phyloP scores from a whole-genome alignment of 2,888 invertebrate genomes.

The Erebia aethiops region DNA sequence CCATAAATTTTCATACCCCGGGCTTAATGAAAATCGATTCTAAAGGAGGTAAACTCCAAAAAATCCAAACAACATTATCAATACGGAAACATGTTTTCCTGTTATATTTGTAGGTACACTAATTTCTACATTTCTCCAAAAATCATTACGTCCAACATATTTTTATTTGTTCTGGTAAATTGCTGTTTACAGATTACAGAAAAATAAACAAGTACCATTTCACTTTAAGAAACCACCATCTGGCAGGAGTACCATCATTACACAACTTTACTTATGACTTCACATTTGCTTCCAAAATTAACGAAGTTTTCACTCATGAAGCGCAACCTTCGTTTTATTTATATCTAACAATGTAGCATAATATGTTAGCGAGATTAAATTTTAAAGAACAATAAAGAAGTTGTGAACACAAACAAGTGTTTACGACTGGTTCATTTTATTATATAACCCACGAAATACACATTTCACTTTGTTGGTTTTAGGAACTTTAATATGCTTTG shows the following conservation, averaged over 20 bases:
- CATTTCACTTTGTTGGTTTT: slow-evolving; percentile 2
- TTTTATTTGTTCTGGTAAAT: slow-evolving; percentile 15
- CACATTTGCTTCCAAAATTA: slow-evolving; percentile 32
- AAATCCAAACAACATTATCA: no score
- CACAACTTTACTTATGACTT: slow-evolving; percentile 19
- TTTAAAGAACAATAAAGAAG: slow-evolving; percentile 30
- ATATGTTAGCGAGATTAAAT: slow-evolving; percentile 27
- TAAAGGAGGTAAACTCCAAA: no score
- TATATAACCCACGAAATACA: slow-evolving; percentile 5
- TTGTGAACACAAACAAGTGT: slow-evolving; percentile 20
- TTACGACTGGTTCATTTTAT: slow-evolving; percentile 19
- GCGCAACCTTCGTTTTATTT: slow-evolving; percentile 23
- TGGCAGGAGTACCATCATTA: slow-evolving; percentile 22
- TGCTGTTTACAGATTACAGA: background rate
- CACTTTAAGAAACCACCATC: slow-evolving; percentile 7
- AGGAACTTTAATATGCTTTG: background rate
- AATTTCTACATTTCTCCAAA: no score
- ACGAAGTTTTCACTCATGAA: slow-evolving; percentile 28
- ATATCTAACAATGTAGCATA: slow-evolving; percentile 22
- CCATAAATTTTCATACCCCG: no score
- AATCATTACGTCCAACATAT: no score
- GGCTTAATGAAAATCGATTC: no score
- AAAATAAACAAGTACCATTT: background rate
- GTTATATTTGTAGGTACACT: no score
- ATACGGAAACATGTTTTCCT: no score